Evolutionary conservation across 1,140 invertebrate species (phyloP).

Genomic region (Stegodyphus dumicola): DNA sequence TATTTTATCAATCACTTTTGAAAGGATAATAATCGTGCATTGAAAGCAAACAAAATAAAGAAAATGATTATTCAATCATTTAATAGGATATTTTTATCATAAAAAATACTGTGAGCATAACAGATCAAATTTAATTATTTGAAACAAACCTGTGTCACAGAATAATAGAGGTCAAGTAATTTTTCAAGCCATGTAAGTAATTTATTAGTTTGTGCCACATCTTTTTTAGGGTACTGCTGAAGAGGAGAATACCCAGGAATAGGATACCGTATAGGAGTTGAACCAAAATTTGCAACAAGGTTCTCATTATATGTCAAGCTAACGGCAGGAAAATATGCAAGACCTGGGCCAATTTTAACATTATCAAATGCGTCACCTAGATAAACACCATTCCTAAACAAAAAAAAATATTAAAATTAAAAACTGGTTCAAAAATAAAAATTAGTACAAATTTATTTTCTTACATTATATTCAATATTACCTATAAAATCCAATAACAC

Average conservation of each 20-base stretch:
- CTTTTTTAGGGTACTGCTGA: conserved; percentile 69
- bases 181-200: conserved; percentile 74
- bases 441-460: too few species aligned
- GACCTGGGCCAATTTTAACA: conserved; percentile 77
- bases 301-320: conserved; percentile 81
- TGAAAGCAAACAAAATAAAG: too few species aligned
- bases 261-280: conserved; percentile 78
- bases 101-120: background rate
- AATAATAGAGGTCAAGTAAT: conserved; percentile 69
- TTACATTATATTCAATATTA: conserved; percentile 59
- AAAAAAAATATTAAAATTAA: background rate
- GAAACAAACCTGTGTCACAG: conserved; percentile 64
- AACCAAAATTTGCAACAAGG: conserved; percentile 83
- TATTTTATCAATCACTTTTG: too few species aligned
- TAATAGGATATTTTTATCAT: background rate
- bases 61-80: too few species aligned
- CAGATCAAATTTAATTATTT: background rate
- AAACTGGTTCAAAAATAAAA: too few species aligned
- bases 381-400: conserved; percentile 78
- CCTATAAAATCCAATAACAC: conserved; percentile 72
- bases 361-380: conserved; percentile 81
- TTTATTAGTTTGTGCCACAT: conserved; percentile 72
- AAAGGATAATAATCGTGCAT: too few species aligned
- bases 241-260: conserved; percentile 77
- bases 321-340: conserved; percentile 82